Conservation (phyloP, 2,888 invertebrate genomes). For the Capitulum mitella region DNA sequence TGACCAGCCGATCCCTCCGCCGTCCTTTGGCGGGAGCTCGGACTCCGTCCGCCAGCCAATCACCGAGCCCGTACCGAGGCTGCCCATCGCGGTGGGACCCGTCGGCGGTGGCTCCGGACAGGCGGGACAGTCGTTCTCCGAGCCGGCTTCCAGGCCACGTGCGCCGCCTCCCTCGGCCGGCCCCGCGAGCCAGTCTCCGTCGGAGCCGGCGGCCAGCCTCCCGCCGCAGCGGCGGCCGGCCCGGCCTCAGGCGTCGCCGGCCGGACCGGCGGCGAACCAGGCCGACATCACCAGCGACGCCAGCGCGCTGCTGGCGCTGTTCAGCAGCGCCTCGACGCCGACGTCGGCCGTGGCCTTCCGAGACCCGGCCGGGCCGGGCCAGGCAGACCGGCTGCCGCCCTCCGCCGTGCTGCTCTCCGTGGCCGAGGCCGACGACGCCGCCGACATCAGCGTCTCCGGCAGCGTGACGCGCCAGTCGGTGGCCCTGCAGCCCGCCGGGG, state of each 20-base stretch:
- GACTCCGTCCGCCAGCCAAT: neutral
- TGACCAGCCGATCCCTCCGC: neutral
- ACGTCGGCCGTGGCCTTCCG: neutral
- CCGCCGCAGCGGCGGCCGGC: neutral
- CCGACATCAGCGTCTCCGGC: neutral
- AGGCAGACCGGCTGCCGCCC: neutral
- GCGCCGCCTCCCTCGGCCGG: too few relatives aligned
- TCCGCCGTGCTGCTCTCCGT: neutral
- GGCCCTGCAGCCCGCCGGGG: neutral
- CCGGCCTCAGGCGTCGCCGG: neutral
- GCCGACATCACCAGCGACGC: neutral
- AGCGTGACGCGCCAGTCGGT: neutral
- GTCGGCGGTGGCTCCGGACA: too few relatives aligned
- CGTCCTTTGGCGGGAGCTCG: neutral
- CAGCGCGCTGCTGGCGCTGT: neutral
- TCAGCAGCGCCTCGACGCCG: neutral
- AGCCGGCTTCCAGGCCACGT: neutral
- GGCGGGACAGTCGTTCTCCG: neutral
- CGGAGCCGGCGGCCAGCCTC: neutral
- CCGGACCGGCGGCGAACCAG: neutral
- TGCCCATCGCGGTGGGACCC: neutral
- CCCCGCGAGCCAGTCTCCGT: too few relatives aligned
- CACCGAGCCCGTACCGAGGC: neutral
- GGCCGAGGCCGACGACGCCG: neutral
- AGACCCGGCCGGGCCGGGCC: too few relatives aligned